Evolutionary conservation across 2,113 vertebrate species (phyloP), one percentile per base, ranked within the genome.

Genomic region (Okapia johnstoni): DNA sequence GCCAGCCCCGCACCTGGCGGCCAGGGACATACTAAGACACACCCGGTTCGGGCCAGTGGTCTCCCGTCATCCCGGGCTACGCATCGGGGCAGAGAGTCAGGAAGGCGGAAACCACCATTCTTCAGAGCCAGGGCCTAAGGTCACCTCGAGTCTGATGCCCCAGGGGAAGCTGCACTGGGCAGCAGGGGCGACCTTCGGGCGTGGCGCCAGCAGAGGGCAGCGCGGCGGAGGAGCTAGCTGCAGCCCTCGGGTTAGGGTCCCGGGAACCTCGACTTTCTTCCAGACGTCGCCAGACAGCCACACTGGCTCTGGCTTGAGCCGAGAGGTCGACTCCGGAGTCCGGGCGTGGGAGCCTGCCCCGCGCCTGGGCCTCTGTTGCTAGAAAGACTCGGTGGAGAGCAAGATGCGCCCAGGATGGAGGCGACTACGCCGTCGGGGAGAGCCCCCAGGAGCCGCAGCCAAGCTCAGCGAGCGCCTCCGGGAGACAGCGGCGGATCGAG

Each of bases 171-270:
- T 16, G 40, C 61, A 12, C 12, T 6, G 3, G 70, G 85, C 43
- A 17, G 52, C 25, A 58, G 81, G 36, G 25, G 5, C 88, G 57
- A 85, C 76, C 19, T 58, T 28, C 81, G 87, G 60, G 91, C 94
- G n/a, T 6, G 43, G 48, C 21, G 73, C 97, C 97, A 96, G 96
- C 94, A 98, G 97, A 97, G 97, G 97, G 97, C 97, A 88, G 98
- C 85, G 76, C 95, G 85, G 96, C 86, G 46, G 95, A 97, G 92
- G 30, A 86, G 43, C 33, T 6, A 30, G 61, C 6, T 73, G 33
- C 60, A 19, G 70, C 76, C 33, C 0, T 3, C 7, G 23, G 57
- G 50, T 7, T 21, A 36, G 77, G 43, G 52, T 76, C 63, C 21
- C 2, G 0, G 66, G 50, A 48, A 81, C 58, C 48, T 70, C 28